These are phyloP conservation scores for Ommatoiulus sabulosus DNA, from an alignment of 2,888 invertebrate genomes.

Conservation along the genomic window DNA sequence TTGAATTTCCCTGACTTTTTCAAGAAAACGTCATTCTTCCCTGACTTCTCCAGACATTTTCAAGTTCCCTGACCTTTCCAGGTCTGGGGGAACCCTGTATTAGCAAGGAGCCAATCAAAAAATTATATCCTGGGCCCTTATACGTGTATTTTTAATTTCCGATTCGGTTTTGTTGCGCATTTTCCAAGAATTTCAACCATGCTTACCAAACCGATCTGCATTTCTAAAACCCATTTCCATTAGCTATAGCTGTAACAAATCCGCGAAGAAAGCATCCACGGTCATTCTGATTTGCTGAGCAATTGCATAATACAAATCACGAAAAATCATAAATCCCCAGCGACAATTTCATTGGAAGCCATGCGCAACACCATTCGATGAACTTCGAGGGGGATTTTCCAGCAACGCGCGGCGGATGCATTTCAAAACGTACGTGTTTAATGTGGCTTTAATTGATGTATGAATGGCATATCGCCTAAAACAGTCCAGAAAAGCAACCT, in stretches of 20 bases:
- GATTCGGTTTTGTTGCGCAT: too few relatives aligned
- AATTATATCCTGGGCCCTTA: too few relatives aligned
- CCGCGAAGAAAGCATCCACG: not conserved
- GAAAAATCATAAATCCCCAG: not conserved
- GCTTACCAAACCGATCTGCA: not conserved
- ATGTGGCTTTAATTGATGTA: slow-evolving; percentile 9
- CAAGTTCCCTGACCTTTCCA: too few relatives aligned
- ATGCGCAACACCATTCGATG: slow-evolving; percentile 12
- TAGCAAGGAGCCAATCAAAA: too few relatives aligned
- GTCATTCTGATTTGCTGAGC: not conserved
- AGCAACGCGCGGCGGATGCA: not conserved
- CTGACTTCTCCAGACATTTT: too few relatives aligned
- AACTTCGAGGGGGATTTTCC: not conserved
- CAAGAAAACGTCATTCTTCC: too few relatives aligned
- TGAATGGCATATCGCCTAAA: not conserved
- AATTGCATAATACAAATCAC: not conserved
- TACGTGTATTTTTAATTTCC: too few relatives aligned
- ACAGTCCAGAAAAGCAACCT: slow-evolving; percentile 15
- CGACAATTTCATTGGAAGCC: not conserved
- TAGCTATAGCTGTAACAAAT: not conserved
- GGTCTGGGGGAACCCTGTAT: too few relatives aligned
- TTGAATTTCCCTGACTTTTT: too few relatives aligned
- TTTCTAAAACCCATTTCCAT: not conserved
- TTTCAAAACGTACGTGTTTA: not conserved
- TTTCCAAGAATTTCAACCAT: not conserved